Conservation (phyloP, 2,888 invertebrate species). For the Ophion ellenae region DNA sequence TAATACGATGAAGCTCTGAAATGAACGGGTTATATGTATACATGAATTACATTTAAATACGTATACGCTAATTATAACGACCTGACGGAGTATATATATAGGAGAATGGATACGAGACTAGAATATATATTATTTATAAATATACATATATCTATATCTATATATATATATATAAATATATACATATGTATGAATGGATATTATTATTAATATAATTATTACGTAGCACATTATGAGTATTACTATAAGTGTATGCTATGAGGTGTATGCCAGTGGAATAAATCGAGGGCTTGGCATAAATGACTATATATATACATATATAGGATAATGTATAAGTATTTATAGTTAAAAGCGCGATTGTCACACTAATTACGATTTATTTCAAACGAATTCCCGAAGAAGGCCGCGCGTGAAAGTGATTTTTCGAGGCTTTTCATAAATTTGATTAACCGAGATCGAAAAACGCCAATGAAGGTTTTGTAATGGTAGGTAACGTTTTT, state of each 20-base stretch:
- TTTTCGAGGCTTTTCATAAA: conserved; percentile 4
- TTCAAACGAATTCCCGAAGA: not conserved
- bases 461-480: conserved; percentile 18
- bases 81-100: conserved; percentile 53
- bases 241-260: conserved; percentile 37
- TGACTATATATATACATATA: conserved; percentile 39
- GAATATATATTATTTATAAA: conserved; percentile 27
- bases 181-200: not conserved
- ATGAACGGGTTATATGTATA: conserved; percentile 61
- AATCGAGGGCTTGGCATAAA: conserved; percentile 48
- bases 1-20: conserved; percentile 46
- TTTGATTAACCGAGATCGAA: not conserved
- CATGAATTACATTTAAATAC: conserved; percentile 49
- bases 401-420: conserved; percentile 33
- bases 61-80: conserved; percentile 56
- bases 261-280: conserved; percentile 35
- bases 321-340: conserved; percentile 21
- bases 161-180: conserved; percentile 39
- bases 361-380: conserved; percentile 17
- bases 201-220: conserved; percentile 20
- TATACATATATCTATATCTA: conserved; percentile 27
- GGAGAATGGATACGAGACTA: conserved; percentile 54
- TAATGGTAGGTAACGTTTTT: not conserved
- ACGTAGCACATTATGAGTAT: conserved; percentile 30
- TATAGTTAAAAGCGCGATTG: conserved; percentile 33